A percentile compares a stretch with the other conserved stretches of the same genome.
Conservation (phyloP, 2,113 vertebrate species). For the Tachycineta bicolor region DNA sequence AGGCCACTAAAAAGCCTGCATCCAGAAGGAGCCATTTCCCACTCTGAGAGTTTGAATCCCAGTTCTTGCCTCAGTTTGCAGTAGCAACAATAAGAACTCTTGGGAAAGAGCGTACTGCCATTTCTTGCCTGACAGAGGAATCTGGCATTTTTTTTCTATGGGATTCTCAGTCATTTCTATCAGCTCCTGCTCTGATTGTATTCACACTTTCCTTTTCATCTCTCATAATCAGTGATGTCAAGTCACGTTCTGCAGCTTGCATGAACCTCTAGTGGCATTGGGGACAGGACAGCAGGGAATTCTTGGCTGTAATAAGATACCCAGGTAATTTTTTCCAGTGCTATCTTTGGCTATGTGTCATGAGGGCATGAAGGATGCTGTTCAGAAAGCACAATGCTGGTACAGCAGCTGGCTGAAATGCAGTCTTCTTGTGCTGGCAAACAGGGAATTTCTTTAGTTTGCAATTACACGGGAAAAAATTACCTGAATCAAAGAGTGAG, state of each 20-base stretch:
- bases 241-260: not conserved
- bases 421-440: not conserved
- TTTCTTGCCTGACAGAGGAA: not conserved
- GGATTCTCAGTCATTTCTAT: not conserved
- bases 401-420: not conserved
- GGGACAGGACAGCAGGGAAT: not conserved
- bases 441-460: not conserved
- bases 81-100: not conserved
- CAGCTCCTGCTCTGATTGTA: not conserved
- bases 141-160: not conserved
- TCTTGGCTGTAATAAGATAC: not conserved
- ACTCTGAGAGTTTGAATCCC: not conserved
- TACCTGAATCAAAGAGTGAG: rapidly evolving
- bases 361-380: not conserved
- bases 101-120: not conserved
- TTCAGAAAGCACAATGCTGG: not conserved
- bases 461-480: not conserved
- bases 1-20: not conserved
- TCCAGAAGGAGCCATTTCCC: not conserved
- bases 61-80: not conserved
- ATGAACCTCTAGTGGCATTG: not conserved
- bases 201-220: not conserved
- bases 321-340: not conserved
- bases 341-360: not conserved
- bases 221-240: not conserved